Conservation (phyloP, 2,797 vertebrate genomes). For the Pogonophryne albipinna region DNA sequence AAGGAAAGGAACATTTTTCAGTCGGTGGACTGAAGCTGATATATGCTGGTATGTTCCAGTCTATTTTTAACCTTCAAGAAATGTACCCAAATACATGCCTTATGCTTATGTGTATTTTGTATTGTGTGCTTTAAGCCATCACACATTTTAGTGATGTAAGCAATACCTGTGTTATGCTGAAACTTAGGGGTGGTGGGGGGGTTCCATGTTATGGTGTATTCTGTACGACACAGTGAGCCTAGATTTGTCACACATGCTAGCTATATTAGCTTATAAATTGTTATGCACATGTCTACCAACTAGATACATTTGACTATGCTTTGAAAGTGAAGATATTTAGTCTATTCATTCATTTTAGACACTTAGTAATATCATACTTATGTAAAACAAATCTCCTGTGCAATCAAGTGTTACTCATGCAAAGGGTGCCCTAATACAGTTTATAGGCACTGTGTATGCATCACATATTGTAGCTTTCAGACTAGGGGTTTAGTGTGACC, state of each 20-base stretch:
- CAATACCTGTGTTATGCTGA: background rate
- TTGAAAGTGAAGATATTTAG: background rate
- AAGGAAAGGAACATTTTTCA: conserved; percentile 93
- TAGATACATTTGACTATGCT: background rate
- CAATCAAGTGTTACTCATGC: background rate
- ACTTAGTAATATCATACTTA: background rate
- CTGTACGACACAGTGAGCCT: background rate
- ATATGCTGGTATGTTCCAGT: conserved; percentile 90
- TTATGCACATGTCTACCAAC: background rate
- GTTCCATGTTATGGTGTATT: background rate
- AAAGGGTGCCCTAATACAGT: background rate
- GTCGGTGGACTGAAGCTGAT: conserved; percentile 95
- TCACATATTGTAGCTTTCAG: background rate
- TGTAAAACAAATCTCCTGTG: background rate
- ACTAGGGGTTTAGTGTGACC: background rate
- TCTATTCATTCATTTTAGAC: background rate
- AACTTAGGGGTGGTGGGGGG: background rate
- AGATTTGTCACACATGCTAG: too few relatives aligned
- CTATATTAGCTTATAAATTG: background rate
- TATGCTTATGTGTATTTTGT: background rate
- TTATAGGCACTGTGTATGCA: background rate
- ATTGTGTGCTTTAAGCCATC: background rate
- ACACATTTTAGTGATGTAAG: background rate
- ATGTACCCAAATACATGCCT: background rate
- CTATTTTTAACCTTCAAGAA: background rate